phyloP scores from a whole-genome alignment of 2,797 vertebrate species.

The Anabas testudineus region DNA sequence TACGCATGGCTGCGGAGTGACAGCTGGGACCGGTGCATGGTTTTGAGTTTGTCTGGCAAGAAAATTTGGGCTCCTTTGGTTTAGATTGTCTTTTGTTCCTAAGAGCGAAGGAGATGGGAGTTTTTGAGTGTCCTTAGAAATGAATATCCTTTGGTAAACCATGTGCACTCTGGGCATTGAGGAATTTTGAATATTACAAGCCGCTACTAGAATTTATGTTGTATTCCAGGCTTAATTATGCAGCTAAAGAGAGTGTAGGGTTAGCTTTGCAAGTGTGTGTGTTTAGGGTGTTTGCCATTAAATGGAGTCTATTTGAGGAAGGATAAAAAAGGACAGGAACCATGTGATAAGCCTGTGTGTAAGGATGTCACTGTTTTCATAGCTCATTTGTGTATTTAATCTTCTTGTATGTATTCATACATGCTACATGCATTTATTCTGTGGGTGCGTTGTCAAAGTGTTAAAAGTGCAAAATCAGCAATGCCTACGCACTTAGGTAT shows the following conservation, averaged over 20 bases:
- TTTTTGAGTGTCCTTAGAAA: slow-evolving; percentile 33
- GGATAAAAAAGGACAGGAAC: not conserved
- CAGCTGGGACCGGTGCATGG: slow-evolving; percentile 69
- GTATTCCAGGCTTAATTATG: slow-evolving; percentile 27
- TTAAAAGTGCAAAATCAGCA: slow-evolving; percentile 39
- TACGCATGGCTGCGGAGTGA: slow-evolving; percentile 70
- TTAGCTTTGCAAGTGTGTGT: slow-evolving; percentile 28
- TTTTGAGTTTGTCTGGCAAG: slow-evolving; percentile 52
- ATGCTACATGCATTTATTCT: slow-evolving; percentile 21
- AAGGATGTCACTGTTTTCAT: slow-evolving; percentile 6
- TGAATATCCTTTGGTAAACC: slow-evolving; percentile 52
- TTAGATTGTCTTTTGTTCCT: slow-evolving; percentile 44
- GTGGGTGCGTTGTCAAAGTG: slow-evolving; percentile 9
- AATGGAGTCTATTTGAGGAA: slow-evolving; percentile 33
- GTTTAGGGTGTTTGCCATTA: slow-evolving; percentile 37
- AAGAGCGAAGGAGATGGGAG: slow-evolving; percentile 21
- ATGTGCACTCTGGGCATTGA: slow-evolving; percentile 37
- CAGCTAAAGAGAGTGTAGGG: slow-evolving; percentile 17
- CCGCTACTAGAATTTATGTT: slow-evolving; percentile 40
- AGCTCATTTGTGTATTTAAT: slow-evolving; percentile 18
- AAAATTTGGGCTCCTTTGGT: slow-evolving; percentile 42
- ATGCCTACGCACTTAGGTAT: slow-evolving; percentile 27
- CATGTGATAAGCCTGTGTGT: slow-evolving; percentile 9
- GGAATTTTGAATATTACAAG: slow-evolving; percentile 50
- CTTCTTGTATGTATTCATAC: slow-evolving; percentile 7